Evolutionary conservation across 2,113 vertebrate genomes (phyloP).

Genomic region (human (Homo sapiens)): DNA sequence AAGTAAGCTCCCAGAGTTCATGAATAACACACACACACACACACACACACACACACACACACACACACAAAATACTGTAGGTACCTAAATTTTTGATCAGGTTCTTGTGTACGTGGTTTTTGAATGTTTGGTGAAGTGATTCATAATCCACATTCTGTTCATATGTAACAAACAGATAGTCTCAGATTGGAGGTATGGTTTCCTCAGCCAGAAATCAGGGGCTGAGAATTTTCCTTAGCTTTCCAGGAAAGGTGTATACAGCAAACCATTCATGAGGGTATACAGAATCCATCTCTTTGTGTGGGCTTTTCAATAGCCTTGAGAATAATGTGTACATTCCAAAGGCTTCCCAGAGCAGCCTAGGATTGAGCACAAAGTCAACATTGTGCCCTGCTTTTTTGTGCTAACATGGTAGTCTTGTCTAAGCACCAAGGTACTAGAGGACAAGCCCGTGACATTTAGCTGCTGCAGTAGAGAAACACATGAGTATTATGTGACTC

Average conservation of each 20-base stretch:
- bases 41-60: not conserved
- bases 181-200: not conserved
- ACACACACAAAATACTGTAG: not conserved
- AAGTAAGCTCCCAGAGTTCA: not conserved
- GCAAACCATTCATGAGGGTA: constrained; percentile 11
- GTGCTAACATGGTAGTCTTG: constrained; percentile 29
- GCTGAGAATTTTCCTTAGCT: constrained; percentile 22
- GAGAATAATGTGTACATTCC: constrained; percentile 48
- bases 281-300: constrained; percentile 57
- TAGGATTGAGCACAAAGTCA: constrained; percentile 56
- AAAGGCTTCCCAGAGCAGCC: constrained; percentile 52
- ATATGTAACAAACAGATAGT: not conserved
- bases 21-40: not conserved
- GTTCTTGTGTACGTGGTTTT: not conserved
- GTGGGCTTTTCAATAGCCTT: constrained; percentile 43
- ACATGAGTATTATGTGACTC: constrained; percentile 50
- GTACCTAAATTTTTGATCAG: not conserved
- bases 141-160: constrained; percentile 1
- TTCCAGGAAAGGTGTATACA: constrained; percentile 35
- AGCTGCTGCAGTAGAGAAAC: constrained; percentile 37
- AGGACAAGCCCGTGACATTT: constrained; percentile 12
- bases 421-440: not conserved
- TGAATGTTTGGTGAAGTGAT: not conserved
- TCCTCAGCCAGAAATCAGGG: constrained; percentile 29
- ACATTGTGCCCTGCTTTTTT: constrained; percentile 49